Base-by-base conservation (phyloP, 2,888 invertebrate species). In the Neuroscelio doddi region DNA sequence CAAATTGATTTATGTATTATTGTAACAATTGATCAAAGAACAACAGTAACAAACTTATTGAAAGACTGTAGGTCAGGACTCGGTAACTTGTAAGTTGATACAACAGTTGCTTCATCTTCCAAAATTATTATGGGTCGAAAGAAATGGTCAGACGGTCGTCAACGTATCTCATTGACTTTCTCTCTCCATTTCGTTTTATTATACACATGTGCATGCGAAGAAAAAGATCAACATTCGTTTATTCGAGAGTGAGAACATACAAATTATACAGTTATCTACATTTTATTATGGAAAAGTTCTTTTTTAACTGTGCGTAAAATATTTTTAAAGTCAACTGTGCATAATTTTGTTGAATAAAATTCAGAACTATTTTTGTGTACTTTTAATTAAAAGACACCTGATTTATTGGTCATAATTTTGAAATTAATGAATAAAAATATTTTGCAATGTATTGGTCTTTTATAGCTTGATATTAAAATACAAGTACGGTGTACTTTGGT, bases 171-270 rank as follows among this genome's bases (percentile, higher is more conserved):
- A 32, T 32, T 32, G 12, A 36, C 36, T 36, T 36, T 36, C 36
- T 36, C 36, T 36, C 36, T 36, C 36, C 9, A 14, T 15, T 32
- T 12, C n/a, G n/a, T 12, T n/a, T n/a, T 8, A 8, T 26, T 26
- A 4, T 8, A 26, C 26, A 8, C 26, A 7, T 26, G 26, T 26
- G 26, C 8, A 8, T 16, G 16, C 36, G 36, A 34, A 5, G 15
- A 36, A 36, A 36, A 10, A 36, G 32, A 9, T 32, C 32, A 36
- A 15, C 9, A 16, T 16, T 36, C 36, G 36, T 36, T 36, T 36
- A 15, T 16, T 36, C 36, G 36, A 36, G 36, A 36, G 36, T n/a
- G 32, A 32, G 32, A 32, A 32, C 12, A 32, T 32, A 9, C 32
- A 32, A 12, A 32, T 32, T 32, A 32, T 3, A 3, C 5, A 3